Evolutionary conservation across 2,113 vertebrate species (phyloP), one percentile per base, ranked within the genome.

Genomic region (Nycticryphes semicollaris): DNA sequence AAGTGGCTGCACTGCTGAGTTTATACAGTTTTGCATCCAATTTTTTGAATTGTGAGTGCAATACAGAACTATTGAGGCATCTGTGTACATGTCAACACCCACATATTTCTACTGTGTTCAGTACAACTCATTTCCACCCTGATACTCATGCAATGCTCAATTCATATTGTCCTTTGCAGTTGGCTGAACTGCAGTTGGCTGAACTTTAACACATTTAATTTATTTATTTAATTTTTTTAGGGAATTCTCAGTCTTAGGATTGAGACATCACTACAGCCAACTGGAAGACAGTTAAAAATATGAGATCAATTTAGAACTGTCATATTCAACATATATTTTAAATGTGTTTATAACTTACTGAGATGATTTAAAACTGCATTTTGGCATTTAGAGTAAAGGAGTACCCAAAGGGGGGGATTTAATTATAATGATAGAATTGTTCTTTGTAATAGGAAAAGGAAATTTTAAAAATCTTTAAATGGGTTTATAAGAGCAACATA

Each of bases 81-180:
- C 43, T 80, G 57, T 69, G 53, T 54, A 43, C 54, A 28, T 45
- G 41, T 69, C 80, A 85, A 75, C n/a, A 62, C 17, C 35, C 70
- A 96, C 66, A 51, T 79, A 94, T 89, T 95, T 81, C 41, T 60
- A 47, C 30, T 66, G 13, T 68, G 41, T 53, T 93, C 76, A 63
- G 43, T 62, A 43, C 43, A 84, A 79, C 15, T 72, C 37, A 62
- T 91, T 96, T 95, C 80, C 47, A 85, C 51, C 6, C n/a, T 70
- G 69, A 75, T 89, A 54, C 27, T 89, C 39, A 23, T 18, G 66
- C 6, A 75, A 23, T 72, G 45, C 31, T 84, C 67, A 72, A 5
- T 67, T 88, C 57, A 56, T 10, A 84, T 53, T 57, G 84, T 69
- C 54, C 70, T 93, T 95, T 91, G 43, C 62, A 77, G 73, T n/a